Conservation (phyloP, 2,888 invertebrate genomes). For the Camponotus fellah region DNA sequence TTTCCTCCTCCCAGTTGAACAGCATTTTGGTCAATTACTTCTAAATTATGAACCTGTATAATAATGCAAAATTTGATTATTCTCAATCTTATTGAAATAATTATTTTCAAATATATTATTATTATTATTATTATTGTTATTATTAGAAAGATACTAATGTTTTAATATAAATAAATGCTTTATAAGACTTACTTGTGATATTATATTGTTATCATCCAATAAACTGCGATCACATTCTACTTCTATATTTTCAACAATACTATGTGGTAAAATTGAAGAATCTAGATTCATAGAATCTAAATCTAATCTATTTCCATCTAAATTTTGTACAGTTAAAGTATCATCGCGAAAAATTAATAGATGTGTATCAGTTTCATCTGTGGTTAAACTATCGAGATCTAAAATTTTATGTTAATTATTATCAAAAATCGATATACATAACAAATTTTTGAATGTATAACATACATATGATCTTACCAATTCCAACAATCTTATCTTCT, state of each 20-base stretch:
- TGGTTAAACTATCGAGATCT: slow-evolving; percentile 81
- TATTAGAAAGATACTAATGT: not conserved
- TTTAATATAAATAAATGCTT: slow-evolving; percentile 19
- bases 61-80: not conserved
- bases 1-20: slow-evolving; percentile 75
- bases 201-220: slow-evolving; percentile 78
- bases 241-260: slow-evolving; percentile 80
- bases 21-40: slow-evolving; percentile 80
- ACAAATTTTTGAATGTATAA: slow-evolving; percentile 3
- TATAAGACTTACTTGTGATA: slow-evolving; percentile 78
- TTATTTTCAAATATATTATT: not conserved
- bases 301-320: slow-evolving; percentile 80
- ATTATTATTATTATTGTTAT: not conserved
- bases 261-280: slow-evolving; percentile 78
- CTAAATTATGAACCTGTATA: slow-evolving; percentile 80
- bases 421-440: not conserved
- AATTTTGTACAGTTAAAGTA: slow-evolving; percentile 80
- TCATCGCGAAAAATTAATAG: slow-evolving; percentile 83
- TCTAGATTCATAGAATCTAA: slow-evolving; percentile 82
- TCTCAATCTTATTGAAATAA: not conserved
- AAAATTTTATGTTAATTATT: slow-evolving; percentile 47
- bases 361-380: slow-evolving; percentile 81
- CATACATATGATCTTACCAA: slow-evolving; percentile 75
- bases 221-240: slow-evolving; percentile 79
- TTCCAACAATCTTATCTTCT: slow-evolving; percentile 81